Percentiles rank a stretch among this genome's conserved stretches.
These are phyloP conservation scores for Villa cingulata DNA, from an alignment of 2,888 invertebrate genomes.

Conservation along the genomic window DNA sequence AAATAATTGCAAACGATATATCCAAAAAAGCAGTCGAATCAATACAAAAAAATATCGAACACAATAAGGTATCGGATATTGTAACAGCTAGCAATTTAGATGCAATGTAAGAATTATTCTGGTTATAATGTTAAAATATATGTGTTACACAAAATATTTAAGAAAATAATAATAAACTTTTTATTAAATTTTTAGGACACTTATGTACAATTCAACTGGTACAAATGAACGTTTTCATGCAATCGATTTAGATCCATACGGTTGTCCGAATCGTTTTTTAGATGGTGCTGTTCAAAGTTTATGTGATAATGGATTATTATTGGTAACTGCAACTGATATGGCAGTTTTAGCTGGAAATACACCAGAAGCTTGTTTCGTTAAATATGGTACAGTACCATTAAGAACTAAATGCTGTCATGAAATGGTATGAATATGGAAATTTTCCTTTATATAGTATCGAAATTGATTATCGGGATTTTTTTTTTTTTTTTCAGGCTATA, in stretches of 20 bases:
- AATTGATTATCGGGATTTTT: neutral
- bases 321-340: constrained; percentile 97
- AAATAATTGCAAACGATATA: constrained; percentile 85
- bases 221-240: constrained; percentile 61
- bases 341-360: constrained; percentile 89
- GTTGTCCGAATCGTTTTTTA: constrained; percentile 84
- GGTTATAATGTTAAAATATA: too few species aligned
- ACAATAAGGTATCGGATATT: constrained; percentile 60
- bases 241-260: constrained; percentile 95
- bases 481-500: constrained; percentile 50
- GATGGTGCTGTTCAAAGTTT: constrained; percentile 77
- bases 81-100: constrained; percentile 69
- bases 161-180: neutral
- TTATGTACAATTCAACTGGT: constrained; percentile 69
- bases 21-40: constrained; percentile 72
- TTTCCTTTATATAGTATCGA: neutral
- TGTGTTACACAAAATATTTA: neutral
- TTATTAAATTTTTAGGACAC: constrained; percentile 44
- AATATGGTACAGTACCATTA: constrained; percentile 85
- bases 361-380: constrained; percentile 85
- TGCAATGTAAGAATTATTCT: constrained; percentile 64
- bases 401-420: constrained; percentile 86
- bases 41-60: constrained; percentile 63
- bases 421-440: constrained; percentile 45
- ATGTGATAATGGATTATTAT: constrained; percentile 68